phyloP scores from a whole-genome alignment of 1,140 invertebrate species.

The Nymphalis io region DNA sequence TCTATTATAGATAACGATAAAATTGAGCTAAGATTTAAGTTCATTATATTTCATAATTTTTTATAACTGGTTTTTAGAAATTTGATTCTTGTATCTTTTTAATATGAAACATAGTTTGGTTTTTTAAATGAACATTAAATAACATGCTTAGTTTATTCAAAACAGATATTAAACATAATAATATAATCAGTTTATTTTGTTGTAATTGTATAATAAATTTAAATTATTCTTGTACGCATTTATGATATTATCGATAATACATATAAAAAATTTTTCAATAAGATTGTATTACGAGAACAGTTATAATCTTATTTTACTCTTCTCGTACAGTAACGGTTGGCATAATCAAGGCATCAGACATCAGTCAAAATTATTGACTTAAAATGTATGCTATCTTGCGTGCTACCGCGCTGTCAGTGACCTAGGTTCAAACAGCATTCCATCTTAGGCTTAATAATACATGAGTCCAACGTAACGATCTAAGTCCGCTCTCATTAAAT shows the following conservation, averaged over 20 bases:
- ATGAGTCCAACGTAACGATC: constrained; percentile 69
- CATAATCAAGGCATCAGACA: constrained; percentile 33
- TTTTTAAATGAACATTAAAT: not conserved
- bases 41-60: not conserved
- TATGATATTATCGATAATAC: not conserved
- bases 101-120: not conserved
- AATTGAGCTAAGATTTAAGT: constrained; percentile 8
- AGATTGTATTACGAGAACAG: not conserved
- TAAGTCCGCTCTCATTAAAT: constrained; percentile 67
- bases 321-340: constrained; percentile 23
- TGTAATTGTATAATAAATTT: too few species aligned
- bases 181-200: too few species aligned
- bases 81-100: not conserved
- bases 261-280: not conserved
- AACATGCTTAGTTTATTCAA: too few species aligned
- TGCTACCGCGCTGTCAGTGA: constrained; percentile 66
- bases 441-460: constrained; percentile 76
- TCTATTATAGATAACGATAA: constrained; percentile 40
- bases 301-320: not conserved
- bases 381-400: constrained; percentile 44
- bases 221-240: too few species aligned
- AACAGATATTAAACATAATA: too few species aligned
- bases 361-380: constrained; percentile 38
- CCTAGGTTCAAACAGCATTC: constrained; percentile 64
- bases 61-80: not conserved